A percentile compares a stretch with the other conserved stretches of the same genome.
Conservation (phyloP, 2,888 invertebrate genomes). For the Apocheima hispidaria region DNA sequence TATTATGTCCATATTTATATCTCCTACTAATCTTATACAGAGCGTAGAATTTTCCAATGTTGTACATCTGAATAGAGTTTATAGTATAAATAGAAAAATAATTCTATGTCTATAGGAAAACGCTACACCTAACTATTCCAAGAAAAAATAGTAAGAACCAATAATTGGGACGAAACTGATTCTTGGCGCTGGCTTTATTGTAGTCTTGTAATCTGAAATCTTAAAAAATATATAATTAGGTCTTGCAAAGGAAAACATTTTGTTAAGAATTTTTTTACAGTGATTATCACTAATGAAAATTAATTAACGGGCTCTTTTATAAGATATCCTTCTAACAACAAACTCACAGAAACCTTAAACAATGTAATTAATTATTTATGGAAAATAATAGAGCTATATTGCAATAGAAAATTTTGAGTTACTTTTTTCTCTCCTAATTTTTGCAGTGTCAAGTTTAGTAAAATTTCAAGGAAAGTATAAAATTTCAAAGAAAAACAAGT, state of each 20-base stretch:
- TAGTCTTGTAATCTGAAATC: slow-evolving; percentile 84
- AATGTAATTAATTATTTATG: not conserved
- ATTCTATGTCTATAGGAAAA: slow-evolving; percentile 38
- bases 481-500: too few relatives aligned
- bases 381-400: not conserved
- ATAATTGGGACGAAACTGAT: slow-evolving; percentile 59
- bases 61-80: slow-evolving; percentile 2
- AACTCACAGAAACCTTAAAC: not conserved
- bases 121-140: slow-evolving; percentile 53
- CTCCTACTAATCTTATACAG: not conserved
- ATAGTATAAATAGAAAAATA: slow-evolving; percentile 9
- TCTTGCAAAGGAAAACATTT: slow-evolving; percentile 6
- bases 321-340: not conserved
- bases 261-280: not conserved
- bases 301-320: not conserved
- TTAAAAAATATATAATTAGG: slow-evolving; percentile 44
- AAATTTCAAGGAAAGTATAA: too few relatives aligned
- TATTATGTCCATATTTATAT: too few relatives aligned
- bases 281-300: not conserved
- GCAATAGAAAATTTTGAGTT: not conserved
- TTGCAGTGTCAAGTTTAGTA: too few relatives aligned
- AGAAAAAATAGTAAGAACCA: slow-evolving; percentile 66
- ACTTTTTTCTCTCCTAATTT: too few relatives aligned
- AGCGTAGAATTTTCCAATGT: not conserved
- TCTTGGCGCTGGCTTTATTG: slow-evolving; percentile 66